Evolutionary conservation across 2,113 vertebrate genomes (phyloP).

Genomic region (Lichenostomus cassidix): DNA sequence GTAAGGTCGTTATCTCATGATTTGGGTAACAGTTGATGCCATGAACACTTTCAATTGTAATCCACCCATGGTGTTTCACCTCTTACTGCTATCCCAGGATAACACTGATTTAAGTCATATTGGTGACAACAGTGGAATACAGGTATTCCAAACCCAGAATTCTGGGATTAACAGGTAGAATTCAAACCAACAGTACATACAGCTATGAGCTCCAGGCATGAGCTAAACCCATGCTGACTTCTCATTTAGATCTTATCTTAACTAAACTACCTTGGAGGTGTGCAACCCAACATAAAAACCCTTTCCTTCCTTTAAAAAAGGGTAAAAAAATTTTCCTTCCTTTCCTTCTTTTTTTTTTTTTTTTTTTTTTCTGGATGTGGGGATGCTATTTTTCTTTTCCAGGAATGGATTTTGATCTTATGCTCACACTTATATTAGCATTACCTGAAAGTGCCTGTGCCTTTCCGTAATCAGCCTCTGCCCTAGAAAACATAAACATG

Average conservation of each 20-base stretch:
- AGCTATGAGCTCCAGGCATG: neutral
- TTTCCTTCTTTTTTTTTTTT: neutral
- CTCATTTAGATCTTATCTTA: neutral
- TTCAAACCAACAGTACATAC: neutral
- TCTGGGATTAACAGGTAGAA: neutral
- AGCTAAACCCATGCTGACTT: neutral
- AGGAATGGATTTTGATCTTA: neutral
- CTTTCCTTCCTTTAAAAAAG: neutral
- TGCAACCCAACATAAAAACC: neutral
- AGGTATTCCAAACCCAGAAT: neutral
- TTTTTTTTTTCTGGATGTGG: neutral
- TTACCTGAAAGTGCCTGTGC: slow-evolving; percentile 80
- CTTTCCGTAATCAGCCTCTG: slow-evolving; percentile 74
- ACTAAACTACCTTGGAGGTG: neutral
- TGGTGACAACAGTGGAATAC: neutral
- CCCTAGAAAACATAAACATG: slow-evolving; percentile 62
- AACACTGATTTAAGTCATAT: neutral
- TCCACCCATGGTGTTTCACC: neutral
- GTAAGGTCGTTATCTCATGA: rapidly evolving
- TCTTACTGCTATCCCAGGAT: neutral
- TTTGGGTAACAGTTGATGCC: neutral
- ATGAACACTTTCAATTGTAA: neutral
- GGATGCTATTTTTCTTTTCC: neutral
- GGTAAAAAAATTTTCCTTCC: too few relatives aligned
- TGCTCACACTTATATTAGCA: neutral